Evolutionary conservation across 2,797 vertebrate species (phyloP).

Genomic region (Chelon auratus): DNA sequence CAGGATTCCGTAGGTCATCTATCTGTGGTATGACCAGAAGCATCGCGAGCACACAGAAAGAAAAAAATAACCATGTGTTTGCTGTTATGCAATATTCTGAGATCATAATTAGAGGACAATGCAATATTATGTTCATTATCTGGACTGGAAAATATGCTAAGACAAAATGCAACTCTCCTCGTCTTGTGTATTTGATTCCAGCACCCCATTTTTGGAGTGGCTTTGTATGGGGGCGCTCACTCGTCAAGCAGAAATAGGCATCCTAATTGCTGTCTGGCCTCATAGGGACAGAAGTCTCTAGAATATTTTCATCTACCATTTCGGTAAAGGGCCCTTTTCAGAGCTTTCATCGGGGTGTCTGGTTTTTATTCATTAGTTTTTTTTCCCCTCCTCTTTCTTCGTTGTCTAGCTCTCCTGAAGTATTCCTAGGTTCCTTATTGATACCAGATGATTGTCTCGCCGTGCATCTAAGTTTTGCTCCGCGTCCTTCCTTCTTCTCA

Average conservation of each 20-base stretch:
- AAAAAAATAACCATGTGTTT: conserved; percentile 19
- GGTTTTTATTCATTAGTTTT: conserved; percentile 61
- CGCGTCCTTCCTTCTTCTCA: conserved; percentile 11
- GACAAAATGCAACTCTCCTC: conserved; percentile 64
- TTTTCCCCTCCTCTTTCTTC: conserved; percentile 1
- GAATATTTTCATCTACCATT: conserved; percentile 55
- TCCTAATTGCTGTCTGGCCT: conserved; percentile 77
- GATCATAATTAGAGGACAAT: conserved; percentile 79
- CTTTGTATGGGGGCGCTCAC: conserved; percentile 65
- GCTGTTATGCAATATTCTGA: conserved; percentile 76
- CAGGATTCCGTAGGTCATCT: conserved; percentile 11
- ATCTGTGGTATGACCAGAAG: conserved; percentile 26
- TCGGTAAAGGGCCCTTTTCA: conserved; percentile 41
- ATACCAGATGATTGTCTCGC: conserved; percentile 76
- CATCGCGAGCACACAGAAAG: conserved; percentile 17
- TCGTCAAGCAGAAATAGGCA: conserved; percentile 65
- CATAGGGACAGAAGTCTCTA: conserved; percentile 42
- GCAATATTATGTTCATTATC: conserved; percentile 81
- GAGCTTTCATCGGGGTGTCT: conserved; percentile 57
- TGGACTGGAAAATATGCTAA: conserved; percentile 80
- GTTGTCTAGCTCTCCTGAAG: conserved; percentile 49
- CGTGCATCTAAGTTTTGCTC: conserved; percentile 43
- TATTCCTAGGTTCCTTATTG: conserved; percentile 64
- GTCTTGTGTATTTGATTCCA: conserved; percentile 64
- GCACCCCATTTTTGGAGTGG: conserved; percentile 63